Base-by-base conservation (phyloP, 2,888 invertebrate species). In the Acheta domesticus region DNA sequence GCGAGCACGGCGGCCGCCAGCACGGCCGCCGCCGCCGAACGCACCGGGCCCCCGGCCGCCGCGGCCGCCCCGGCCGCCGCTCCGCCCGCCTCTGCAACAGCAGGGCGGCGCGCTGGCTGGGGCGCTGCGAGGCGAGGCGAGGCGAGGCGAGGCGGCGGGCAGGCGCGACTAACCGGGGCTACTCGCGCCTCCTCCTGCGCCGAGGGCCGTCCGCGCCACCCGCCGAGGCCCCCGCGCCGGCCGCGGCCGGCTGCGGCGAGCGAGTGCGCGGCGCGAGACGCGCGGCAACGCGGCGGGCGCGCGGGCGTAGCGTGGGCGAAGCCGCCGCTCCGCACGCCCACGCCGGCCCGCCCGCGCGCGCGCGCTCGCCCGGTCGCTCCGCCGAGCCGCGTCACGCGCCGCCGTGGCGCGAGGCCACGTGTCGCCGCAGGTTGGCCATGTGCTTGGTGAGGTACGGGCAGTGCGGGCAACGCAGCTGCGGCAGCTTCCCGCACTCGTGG, bases 381-480 rank as follows among this genome's bases (percentile, higher is more conserved):
- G 8, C 36, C 36, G 8, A 8, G 36, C 36, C 36, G 36, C 14
- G n/a, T 62, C 62, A 76, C 36, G 14, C 49, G 19, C n/a, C 49
- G 49, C 77, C 49, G n/a, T 77, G 77, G 20, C 49, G 77, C 74
- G 77, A 79, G 14, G 62, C 62, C 16, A 62, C 16, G n/a, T 62
- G 62, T 19, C 62, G 62, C 62, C 62, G 62, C n/a, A 62, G 62
- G 62, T 62, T 62, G 62, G 62, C 62, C 62, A 62, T 62, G 62
- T 62, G 62, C 62, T 62, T 62, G 62, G 62, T 62, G 62, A 62
- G 62, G 62, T 62, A 62, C 62, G 62, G 62, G 62, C 62, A 62
- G 62, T 62, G 62, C 62, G 62, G 62, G n/a, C 62, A 62, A 2
- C 62, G 62, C n/a, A 62, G 62, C 62, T 62, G 62, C 62, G 62